Base-by-base conservation (phyloP, 2,888 invertebrate species). In the Cheilosia grossa region DNA sequence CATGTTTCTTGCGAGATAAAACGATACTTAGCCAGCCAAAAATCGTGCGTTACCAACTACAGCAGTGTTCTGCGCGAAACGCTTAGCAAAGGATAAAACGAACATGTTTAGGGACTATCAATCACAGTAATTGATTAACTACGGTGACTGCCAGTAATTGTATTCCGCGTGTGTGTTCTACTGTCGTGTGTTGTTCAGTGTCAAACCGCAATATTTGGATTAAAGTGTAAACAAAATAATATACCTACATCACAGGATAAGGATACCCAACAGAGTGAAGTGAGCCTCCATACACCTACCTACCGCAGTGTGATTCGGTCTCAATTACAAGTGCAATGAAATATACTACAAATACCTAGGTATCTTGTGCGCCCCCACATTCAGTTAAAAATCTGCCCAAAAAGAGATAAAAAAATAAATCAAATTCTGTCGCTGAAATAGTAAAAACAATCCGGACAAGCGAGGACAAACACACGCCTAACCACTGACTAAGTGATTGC, bases 111-210 rank as follows among this genome's bases (percentile, higher is more conserved):
- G 70, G 74, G 74, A 83, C 79, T 47, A 70, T 70, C 51, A 69
- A 73, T 80, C 80, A 75, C 80, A 83, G 74, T 74, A 49, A 82
- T 66, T 66, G 40, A 66, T 59, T 66, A 67, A 59, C 75, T 59
- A 61, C 70, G 80, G 44, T 44, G 53, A 64, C 74, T 79, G 64
- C 56, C 47, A 64, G 59, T 63, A 37, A 40, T 64, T 56, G 15
- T 10, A 27, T 47, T 53, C 10, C 33, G 49, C 42, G 53, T 51
- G 37, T 74, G 66, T 61, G n/a, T 49, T 66, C 2, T 40, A 30
- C 30, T 30, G 9, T 30, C 9, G 30, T 6, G 27, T 49, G 44
- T 47, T n/a, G 44, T 54, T 7, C 21, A 67, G 40, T 42, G 44
- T 53, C 17, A 63, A 78, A 58, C 49, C 24, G 3, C 58, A 47